Evolutionary conservation across 2,797 vertebrate species (phyloP).

Genomic region (Hybognathus amarus): DNA sequence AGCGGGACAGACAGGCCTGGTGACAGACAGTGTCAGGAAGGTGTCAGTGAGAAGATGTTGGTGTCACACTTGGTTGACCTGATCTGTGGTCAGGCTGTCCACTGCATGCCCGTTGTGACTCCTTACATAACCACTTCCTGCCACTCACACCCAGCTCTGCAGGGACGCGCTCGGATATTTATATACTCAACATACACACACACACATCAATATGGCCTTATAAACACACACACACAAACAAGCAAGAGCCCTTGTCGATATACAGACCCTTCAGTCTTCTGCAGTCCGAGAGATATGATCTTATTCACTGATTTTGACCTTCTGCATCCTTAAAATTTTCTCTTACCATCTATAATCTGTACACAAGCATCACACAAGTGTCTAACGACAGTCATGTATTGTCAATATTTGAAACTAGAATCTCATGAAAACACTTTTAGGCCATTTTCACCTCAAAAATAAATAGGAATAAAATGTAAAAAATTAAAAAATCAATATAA

Average conservation of each 20-base stretch:
- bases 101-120: conserved; percentile 80
- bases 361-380: background rate
- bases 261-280: conserved; percentile 31
- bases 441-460: background rate
- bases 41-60: conserved; percentile 85
- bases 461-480: background rate
- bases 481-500: background rate
- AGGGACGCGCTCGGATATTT: conserved; percentile 67
- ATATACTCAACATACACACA: conserved; percentile 38
- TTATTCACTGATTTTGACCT: conserved; percentile 20
- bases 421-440: background rate
- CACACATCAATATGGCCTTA: conserved; percentile 57
- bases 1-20: conserved; percentile 57
- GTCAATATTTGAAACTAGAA: background rate
- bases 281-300: conserved; percentile 25
- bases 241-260: conserved; percentile 44
- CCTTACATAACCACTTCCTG: conserved; percentile 84
- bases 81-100: conserved; percentile 85
- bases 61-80: conserved; percentile 88
- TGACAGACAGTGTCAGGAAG: conserved; percentile 82
- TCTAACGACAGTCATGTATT: background rate
- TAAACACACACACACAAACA: conserved; percentile 55
- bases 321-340: background rate
- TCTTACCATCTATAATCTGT: conserved; percentile 5
- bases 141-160: conserved; percentile 79